These are phyloP conservation scores for Drosophila neutralis DNA, from an alignment of 2,888 invertebrate genomes.

Conservation along the genomic window DNA sequence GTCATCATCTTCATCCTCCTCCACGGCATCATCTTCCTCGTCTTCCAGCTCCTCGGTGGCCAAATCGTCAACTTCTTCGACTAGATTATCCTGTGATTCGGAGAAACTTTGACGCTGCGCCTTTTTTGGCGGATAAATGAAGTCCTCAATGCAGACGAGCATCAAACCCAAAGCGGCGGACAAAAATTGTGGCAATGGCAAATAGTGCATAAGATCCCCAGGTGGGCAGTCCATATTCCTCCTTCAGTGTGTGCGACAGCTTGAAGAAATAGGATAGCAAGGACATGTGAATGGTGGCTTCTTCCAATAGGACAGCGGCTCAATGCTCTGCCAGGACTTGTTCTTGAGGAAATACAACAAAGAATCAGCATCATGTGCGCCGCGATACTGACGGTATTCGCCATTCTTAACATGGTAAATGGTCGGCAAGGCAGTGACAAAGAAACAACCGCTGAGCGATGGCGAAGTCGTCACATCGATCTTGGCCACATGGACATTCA, in stretches of 20 bases:
- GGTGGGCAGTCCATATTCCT: slow-evolving; percentile 96
- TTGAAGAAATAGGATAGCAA: slow-evolving; percentile 97
- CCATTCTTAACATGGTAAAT: slow-evolving; percentile 98
- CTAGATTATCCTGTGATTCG: slow-evolving; percentile 64
- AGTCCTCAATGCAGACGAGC: slow-evolving; percentile 94
- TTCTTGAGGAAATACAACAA: slow-evolving; percentile 94
- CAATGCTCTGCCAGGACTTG: slow-evolving; percentile 93
- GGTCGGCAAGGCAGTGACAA: slow-evolving; percentile 98
- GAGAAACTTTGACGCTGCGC: no score
- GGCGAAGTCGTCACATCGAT: slow-evolving; percentile 98
- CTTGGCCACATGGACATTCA: slow-evolving; percentile 93
- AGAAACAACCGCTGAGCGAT: slow-evolving; percentile 97
- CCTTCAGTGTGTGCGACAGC: slow-evolving; percentile 94
- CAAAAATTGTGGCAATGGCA: slow-evolving; percentile 95
- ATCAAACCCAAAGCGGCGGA: slow-evolving; percentile 96
- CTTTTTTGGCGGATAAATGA: slow-evolving; percentile 92
- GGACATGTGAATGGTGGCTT: slow-evolving; percentile 98
- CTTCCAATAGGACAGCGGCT: slow-evolving; percentile 95
- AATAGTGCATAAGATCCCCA: slow-evolving; percentile 97
- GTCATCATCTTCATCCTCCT: slow-evolving; percentile 47
- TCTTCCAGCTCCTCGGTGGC: slow-evolving; percentile 77
- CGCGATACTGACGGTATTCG: slow-evolving; percentile 96
- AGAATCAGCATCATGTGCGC: slow-evolving; percentile 94
- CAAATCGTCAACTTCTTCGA: slow-evolving; percentile 80
- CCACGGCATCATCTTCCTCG: slow-evolving; percentile 56